Percentiles rank a stretch among this genome's conserved stretches.
These are phyloP conservation scores for Anguilla rostrata DNA, from an alignment of 2,113 vertebrate genomes.

Conservation along the genomic window DNA sequence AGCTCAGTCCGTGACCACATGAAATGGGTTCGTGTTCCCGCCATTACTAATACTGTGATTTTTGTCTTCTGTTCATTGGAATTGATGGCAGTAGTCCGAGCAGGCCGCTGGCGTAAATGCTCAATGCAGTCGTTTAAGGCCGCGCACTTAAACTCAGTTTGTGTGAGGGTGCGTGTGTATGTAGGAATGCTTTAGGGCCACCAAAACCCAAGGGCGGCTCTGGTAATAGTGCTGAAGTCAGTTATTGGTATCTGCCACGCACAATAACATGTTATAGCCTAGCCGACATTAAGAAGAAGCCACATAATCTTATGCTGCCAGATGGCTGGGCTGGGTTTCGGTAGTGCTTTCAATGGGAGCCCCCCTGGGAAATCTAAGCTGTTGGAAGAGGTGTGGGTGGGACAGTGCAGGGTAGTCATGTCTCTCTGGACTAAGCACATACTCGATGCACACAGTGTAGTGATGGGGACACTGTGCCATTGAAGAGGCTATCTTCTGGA, in stretches of 20 bases:
- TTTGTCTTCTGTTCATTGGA: neutral
- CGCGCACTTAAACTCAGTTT: too few relatives aligned
- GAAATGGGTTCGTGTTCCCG: constrained; percentile 77
- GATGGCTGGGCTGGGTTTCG: neutral
- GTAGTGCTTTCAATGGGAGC: neutral
- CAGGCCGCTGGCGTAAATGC: too few relatives aligned
- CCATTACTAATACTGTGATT: constrained; percentile 43
- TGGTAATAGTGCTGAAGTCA: neutral
- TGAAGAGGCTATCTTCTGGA: too few relatives aligned
- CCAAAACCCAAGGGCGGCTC: neutral
- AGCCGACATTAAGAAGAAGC: neutral
- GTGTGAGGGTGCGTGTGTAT: too few relatives aligned
- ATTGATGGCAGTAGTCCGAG: too few relatives aligned
- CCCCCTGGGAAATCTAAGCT: neutral
- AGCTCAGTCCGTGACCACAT: constrained; percentile 75
- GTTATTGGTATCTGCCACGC: neutral
- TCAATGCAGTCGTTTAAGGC: too few relatives aligned
- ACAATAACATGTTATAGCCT: neutral
- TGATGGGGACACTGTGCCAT: too few relatives aligned
- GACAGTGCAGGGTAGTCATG: too few relatives aligned
- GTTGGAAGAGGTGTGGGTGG: neutral
- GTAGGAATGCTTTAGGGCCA: too few relatives aligned
- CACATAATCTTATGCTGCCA: neutral
- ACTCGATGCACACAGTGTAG: too few relatives aligned
- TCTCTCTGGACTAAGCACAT: too few relatives aligned